Evolutionary conservation across 2,797 vertebrate genomes (phyloP).

Genomic region (Streptopelia turtur): DNA sequence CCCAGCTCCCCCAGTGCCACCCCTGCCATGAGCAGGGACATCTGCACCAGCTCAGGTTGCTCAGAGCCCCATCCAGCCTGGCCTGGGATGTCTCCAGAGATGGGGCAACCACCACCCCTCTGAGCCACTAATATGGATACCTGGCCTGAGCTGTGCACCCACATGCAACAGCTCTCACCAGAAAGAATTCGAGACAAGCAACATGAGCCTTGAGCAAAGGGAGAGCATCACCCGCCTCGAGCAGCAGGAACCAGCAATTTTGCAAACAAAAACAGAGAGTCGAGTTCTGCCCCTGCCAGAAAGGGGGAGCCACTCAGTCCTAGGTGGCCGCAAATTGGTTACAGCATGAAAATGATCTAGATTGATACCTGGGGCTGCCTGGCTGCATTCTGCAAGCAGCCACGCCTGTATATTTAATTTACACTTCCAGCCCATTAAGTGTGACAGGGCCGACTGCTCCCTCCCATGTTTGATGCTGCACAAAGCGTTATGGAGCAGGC

Average conservation of each 20-base stretch:
- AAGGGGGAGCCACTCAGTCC: not conserved
- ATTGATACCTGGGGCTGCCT: not conserved
- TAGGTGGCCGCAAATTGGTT: not conserved
- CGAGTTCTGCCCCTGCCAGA: not conserved
- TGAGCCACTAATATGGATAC: no score
- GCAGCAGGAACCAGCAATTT: not conserved
- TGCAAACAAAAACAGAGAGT: not conserved
- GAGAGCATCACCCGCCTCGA: not conserved
- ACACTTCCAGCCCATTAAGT: not conserved
- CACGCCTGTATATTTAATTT: not conserved
- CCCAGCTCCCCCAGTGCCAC: no score
- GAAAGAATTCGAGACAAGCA: not conserved
- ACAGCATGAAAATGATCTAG: not conserved
- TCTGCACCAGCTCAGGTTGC: no score
- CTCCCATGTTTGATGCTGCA: not conserved
- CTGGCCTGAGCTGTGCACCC: fast-evolving
- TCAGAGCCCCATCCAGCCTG: no score
- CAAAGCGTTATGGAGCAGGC: not conserved
- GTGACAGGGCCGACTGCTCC: not conserved
- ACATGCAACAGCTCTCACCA: not conserved
- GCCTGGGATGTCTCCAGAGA: no score
- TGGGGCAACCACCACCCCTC: no score
- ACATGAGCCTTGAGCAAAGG: not conserved
- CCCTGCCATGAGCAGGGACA: no score
- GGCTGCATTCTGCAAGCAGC: not conserved